Evolutionary conservation across 2,888 invertebrate genomes (phyloP), one percentile per base, ranked within the genome.

Genomic region (Chrysina gloriosa): DNA sequence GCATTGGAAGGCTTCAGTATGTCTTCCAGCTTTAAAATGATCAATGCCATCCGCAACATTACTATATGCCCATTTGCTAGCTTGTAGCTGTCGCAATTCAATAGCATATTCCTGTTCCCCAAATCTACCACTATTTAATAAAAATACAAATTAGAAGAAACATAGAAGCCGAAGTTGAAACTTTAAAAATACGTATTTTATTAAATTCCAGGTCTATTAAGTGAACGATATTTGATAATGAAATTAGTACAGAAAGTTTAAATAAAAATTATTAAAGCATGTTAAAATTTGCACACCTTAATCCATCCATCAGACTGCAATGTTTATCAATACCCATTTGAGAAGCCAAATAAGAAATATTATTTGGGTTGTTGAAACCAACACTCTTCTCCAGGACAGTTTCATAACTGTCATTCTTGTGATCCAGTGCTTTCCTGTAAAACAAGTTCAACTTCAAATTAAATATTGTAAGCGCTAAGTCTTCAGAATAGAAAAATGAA

Each of bases 1-100:
- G 80, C 95, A 95, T 81, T 96, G 96, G 84, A 97, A 95, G 34
- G 97, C 97, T 85, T 98, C 97, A 0, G 94, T 92, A 82, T 95
- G 95, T 76, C 94, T 89, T 47, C 96, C 96, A 48, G 92, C 91
- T 84, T 97, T 97, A 85, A 97, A 97, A 84, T 94, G 93, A 79
- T 94, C 93, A 77, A 97, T 96, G 21, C 97, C 97, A 83, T 96
- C 95, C n/a, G 96, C 95, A 21, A 97, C 97, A 79, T 86, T 87
- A 82, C 94, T 90, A 84, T 95, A 95, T 1, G 96, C 96, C 95
- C 95, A 95, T 83, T 95, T 95, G 81, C 93, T 93, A 52, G 96
- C 95, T 84, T 97, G 97, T 19, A 91, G 89, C 84, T 95, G 94
- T 69, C 96, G 90, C 74, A 97, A 85, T 82, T 94, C 93, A 75